phyloP scores from a whole-genome alignment of 1,140 invertebrate species.

The Schlechtendalia chinensis region DNA sequence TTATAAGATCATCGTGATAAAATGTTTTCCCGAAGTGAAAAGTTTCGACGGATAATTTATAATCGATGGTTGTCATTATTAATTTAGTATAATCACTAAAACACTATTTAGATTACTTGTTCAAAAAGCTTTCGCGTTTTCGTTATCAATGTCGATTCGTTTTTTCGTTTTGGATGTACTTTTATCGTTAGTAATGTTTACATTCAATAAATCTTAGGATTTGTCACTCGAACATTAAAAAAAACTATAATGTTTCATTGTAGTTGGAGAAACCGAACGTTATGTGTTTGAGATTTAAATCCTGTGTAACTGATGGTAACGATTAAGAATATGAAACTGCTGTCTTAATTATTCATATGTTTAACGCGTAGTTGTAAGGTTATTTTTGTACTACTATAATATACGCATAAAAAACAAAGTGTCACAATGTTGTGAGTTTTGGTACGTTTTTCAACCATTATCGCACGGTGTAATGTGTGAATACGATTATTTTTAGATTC shows the following conservation, averaged over 20 bases:
- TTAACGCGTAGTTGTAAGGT: neutral
- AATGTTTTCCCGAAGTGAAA: too few relatives aligned
- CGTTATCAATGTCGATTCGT: neutral
- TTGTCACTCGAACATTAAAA: slow-evolving; percentile 14
- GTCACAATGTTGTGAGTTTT: slow-evolving; percentile 22
- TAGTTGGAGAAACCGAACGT: neutral
- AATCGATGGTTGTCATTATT: too few relatives aligned
- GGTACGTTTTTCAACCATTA: slow-evolving; percentile 11
- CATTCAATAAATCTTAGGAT: neutral
- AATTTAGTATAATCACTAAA: too few relatives aligned
- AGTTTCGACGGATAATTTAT: too few relatives aligned
- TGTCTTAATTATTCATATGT: slow-evolving; percentile 16
- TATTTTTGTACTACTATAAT: slow-evolving; percentile 18
- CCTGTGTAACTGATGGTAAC: neutral
- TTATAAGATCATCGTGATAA: too few relatives aligned
- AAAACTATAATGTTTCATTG: neutral
- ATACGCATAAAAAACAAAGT: neutral
- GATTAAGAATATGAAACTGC: slow-evolving; percentile 31
- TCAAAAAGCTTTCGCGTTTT: neutral
- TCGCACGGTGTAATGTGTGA: neutral
- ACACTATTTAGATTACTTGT: too few relatives aligned
- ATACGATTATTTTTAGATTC: slow-evolving; percentile 23
- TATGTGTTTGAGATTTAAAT: neutral
- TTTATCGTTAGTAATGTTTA: neutral
- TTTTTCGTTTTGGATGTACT: neutral